These are phyloP conservation scores for Platyura marginata DNA, from an alignment of 1,140 invertebrate genomes.

Conservation along the genomic window DNA sequence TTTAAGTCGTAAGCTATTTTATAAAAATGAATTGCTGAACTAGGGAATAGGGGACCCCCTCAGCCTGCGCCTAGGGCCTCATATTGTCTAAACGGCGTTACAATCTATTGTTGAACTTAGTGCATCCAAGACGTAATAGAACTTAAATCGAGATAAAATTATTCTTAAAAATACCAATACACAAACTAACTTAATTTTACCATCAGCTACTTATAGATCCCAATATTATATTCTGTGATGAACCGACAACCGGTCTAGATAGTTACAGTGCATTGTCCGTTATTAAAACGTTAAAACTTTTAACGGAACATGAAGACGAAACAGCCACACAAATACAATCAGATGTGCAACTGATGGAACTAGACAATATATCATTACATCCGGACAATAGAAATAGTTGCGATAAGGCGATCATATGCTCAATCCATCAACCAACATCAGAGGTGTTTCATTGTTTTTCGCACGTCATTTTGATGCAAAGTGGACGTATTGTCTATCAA, in stretches of 20 bases:
- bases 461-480: conserved; percentile 53
- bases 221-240: conserved; percentile 60
- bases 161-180: too few relatives aligned
- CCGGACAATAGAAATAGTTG: too few relatives aligned
- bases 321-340: background rate
- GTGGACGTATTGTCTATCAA: conserved; percentile 63
- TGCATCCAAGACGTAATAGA: too few relatives aligned
- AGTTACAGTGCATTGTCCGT: conserved; percentile 60
- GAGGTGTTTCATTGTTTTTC: conserved; percentile 68
- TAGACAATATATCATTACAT: background rate
- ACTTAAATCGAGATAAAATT: too few relatives aligned
- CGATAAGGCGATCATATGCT: conserved; percentile 63
- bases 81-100: too few relatives aligned
- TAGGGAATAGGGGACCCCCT: too few relatives aligned
- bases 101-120: too few relatives aligned
- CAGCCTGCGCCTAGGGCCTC: too few relatives aligned
- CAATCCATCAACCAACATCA: conserved; percentile 76
- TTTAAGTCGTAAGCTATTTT: too few relatives aligned
- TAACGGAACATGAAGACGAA: conserved; percentile 24
- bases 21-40: too few relatives aligned
- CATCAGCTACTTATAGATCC: conserved; percentile 56
- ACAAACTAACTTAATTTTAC: too few relatives aligned
- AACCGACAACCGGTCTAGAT: conserved; percentile 67
- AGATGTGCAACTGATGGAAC: background rate
- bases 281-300: conserved; percentile 41